These are phyloP conservation scores for Daubentonia madagascariensis DNA, from an alignment of 2,113 vertebrate species.

Conservation along the genomic window DNA sequence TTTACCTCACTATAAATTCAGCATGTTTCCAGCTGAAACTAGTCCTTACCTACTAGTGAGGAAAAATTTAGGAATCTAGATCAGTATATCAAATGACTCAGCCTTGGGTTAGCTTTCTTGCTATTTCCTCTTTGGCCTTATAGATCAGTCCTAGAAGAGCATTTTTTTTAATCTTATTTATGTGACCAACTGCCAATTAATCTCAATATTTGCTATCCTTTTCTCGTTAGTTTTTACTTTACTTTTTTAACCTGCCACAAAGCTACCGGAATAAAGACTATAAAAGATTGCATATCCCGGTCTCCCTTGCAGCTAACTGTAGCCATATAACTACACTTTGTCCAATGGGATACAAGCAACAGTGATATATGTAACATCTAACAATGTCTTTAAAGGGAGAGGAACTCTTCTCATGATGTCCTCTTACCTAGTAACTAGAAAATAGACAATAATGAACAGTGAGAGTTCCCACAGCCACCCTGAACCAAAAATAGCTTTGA, in stretches of 20 bases:
- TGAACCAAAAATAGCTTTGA: not conserved
- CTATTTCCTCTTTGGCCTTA: not conserved
- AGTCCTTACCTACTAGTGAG: not conserved
- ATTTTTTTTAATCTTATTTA: not conserved
- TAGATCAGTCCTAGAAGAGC: not conserved
- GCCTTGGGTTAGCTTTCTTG: too few relatives aligned
- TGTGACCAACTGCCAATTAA: not conserved
- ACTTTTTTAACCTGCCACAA: not conserved
- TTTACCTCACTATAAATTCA: not conserved
- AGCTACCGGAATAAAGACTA: not conserved
- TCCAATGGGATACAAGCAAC: not conserved
- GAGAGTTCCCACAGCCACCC: not conserved
- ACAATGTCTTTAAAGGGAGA: not conserved
- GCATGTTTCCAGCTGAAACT: not conserved
- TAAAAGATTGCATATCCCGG: not conserved
- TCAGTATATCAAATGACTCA: not conserved
- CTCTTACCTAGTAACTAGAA: not conserved
- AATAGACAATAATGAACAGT: not conserved
- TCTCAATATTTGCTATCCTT: not conserved
- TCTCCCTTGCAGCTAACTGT: not conserved
- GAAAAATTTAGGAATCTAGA: not conserved
- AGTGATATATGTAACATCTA: not conserved
- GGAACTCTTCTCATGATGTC: not conserved
- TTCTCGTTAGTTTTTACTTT: not conserved
- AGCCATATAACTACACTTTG: not conserved